Evolutionary conservation across 2,888 invertebrate species (phyloP).

Genomic region (Drosophila buzzatii): DNA sequence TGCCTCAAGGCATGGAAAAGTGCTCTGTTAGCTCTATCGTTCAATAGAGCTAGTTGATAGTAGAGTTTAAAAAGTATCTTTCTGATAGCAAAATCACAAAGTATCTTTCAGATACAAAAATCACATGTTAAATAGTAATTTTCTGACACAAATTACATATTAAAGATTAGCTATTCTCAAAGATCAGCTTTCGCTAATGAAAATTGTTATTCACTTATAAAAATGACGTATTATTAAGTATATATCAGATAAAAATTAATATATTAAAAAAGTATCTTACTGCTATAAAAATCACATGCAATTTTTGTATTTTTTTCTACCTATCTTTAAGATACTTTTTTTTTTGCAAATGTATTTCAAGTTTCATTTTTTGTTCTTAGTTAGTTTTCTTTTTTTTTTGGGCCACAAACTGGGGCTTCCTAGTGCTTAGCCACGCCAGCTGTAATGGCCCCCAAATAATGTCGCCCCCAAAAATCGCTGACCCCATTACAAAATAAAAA

Average conservation of each 20-base stretch:
- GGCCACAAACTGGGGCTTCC: constrained; percentile 34
- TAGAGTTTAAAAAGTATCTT: background rate
- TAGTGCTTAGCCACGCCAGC: background rate
- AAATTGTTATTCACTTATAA: too few relatives aligned
- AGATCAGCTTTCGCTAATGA: too few relatives aligned
- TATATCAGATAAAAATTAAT: too few relatives aligned
- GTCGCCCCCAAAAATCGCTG: constrained; percentile 71
- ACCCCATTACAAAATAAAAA: constrained; percentile 57
- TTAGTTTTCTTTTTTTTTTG: background rate
- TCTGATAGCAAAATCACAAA: background rate
- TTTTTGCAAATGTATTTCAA: background rate
- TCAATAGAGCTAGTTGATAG: too few relatives aligned
- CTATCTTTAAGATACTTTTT: background rate
- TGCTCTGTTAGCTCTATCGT: too few relatives aligned
- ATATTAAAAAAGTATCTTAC: too few relatives aligned
- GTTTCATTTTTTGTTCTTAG: background rate
- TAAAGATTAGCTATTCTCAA: too few relatives aligned
- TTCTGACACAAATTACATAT: too few relatives aligned
- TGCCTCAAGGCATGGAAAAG: too few relatives aligned
- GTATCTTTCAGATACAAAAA: background rate
- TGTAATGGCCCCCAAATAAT: constrained; percentile 44
- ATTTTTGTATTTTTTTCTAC: too few relatives aligned
- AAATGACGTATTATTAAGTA: too few relatives aligned
- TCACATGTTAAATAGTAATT: background rate
- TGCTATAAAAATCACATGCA: background rate